phyloP scores from a whole-genome alignment of 2,888 invertebrate genomes.

The Timema podura region DNA sequence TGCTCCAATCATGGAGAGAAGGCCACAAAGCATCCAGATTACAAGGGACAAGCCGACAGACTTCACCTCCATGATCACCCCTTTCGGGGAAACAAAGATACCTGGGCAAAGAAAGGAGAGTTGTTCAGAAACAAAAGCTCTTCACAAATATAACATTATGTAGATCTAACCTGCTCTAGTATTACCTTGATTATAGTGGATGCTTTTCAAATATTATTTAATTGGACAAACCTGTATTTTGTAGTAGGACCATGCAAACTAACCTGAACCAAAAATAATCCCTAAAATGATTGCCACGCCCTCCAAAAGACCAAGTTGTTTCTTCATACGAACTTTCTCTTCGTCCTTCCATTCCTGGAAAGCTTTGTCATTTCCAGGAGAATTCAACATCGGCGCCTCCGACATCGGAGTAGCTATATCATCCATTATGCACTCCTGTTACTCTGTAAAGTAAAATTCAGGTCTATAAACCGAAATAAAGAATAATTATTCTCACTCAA shows the following conservation, averaged over 20 bases:
- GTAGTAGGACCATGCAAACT: conserved; percentile 21
- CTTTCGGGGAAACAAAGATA: conserved; percentile 94
- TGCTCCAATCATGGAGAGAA: conserved; percentile 89
- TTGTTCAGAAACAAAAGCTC: too few species aligned
- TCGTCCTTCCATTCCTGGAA: conserved; percentile 32
- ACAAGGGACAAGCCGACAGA: conserved; percentile 83
- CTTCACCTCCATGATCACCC: conserved; percentile 84
- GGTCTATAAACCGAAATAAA: too few species aligned
- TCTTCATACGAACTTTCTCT: conserved; percentile 73
- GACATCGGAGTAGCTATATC: conserved; percentile 19
- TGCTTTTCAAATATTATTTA: too few species aligned
- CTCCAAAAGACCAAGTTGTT: conserved; percentile 83
- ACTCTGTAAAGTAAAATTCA: not conserved
- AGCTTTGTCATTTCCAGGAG: conserved; percentile 16
- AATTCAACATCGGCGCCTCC: conserved; percentile 27
- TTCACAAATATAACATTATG: too few species aligned
- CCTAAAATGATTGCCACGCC: conserved; percentile 93
- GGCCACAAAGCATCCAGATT: conserved; percentile 85
- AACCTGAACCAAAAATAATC: conserved; percentile 88
- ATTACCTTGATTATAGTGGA: too few species aligned
- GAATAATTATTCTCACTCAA: too few species aligned
- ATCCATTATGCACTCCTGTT: not conserved
- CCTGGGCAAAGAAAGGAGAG: conserved; percentile 50
- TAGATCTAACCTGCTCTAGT: too few species aligned
- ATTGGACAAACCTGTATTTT: not conserved